Percentiles rank a stretch among this genome's conserved stretches.
Conservation (phyloP, 2,113 vertebrate genomes). For the Centrocercus urophasianus region DNA sequence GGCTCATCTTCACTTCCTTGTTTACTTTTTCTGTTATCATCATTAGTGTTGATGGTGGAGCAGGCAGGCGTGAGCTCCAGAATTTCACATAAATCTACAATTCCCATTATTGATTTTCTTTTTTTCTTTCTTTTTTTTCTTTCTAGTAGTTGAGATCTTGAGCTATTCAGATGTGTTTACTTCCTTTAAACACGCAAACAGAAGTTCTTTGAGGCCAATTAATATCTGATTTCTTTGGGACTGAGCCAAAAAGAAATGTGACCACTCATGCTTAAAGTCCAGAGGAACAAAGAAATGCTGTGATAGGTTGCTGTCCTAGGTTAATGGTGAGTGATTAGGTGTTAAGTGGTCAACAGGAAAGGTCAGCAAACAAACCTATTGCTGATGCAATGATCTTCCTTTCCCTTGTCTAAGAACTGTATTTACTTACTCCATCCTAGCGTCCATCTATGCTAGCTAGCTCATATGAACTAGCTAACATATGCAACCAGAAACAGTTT, state of each 20-base stretch:
- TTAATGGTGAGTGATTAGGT: neutral
- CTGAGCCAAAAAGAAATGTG: neutral
- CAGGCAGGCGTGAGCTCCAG: neutral
- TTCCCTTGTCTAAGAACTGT: neutral
- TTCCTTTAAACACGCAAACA: neutral
- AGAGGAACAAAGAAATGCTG: neutral
- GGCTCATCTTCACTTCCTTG: constrained; percentile 38
- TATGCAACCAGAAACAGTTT: neutral
- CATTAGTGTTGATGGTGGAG: neutral
- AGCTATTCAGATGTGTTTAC: neutral
- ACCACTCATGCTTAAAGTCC: neutral
- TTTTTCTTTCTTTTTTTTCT: neutral
- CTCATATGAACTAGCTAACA: neutral
- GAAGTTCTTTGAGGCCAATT: neutral
- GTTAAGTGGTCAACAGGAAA: neutral
- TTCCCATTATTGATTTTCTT: neutral
- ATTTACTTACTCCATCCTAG: neutral
- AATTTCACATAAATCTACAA: neutral
- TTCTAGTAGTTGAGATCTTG: neutral
- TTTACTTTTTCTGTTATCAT: constrained; percentile 34
- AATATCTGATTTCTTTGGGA: neutral
- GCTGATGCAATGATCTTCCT: neutral
- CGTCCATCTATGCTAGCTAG: no score
- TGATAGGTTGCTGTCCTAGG: neutral
- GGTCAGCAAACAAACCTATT: neutral